These are phyloP conservation scores for Zophobas atratus DNA, from an alignment of 1,140 invertebrate species.

Conservation along the genomic window DNA sequence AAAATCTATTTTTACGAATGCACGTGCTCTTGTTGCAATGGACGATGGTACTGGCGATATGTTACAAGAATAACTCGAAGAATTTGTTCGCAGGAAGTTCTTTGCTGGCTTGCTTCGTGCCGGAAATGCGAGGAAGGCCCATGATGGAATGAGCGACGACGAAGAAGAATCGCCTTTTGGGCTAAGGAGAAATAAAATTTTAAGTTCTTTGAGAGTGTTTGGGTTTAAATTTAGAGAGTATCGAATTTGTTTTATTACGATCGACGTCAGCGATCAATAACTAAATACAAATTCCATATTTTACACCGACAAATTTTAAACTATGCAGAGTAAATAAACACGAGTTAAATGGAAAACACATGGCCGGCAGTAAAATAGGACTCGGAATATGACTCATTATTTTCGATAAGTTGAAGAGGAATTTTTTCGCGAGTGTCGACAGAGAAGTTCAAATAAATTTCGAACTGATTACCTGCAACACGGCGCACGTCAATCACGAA, in stretches of 20 bases:
- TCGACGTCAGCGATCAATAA: constrained; percentile 41
- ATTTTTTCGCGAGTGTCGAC: no score
- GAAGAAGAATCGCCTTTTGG: not conserved
- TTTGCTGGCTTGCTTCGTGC: constrained; percentile 52
- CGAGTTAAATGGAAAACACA: constrained; percentile 43
- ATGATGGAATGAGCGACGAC: constrained; percentile 51
- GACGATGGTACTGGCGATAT: constrained; percentile 6
- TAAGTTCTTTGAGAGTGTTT: not conserved
- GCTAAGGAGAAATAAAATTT: not conserved
- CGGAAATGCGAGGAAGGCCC: constrained; percentile 49
- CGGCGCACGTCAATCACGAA: no score
- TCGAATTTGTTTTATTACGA: constrained; percentile 28
- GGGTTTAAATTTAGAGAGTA: not conserved
- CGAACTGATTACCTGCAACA: no score
- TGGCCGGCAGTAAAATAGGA: constrained; percentile 25
- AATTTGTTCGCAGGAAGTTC: constrained; percentile 56
- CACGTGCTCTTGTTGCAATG: constrained; percentile 25
- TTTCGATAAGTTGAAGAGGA: not conserved
- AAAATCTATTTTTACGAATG: constrained; percentile 27
- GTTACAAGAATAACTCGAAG: constrained; percentile 50
- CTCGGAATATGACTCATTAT: constrained; percentile 8
- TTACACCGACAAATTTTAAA: constrained; percentile 33
- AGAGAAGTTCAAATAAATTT: no score
- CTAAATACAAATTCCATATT: constrained; percentile 49
- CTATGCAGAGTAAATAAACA: constrained; percentile 29